phyloP scores from a whole-genome alignment of 2,888 invertebrate genomes.

The Abrostola triplasia region DNA sequence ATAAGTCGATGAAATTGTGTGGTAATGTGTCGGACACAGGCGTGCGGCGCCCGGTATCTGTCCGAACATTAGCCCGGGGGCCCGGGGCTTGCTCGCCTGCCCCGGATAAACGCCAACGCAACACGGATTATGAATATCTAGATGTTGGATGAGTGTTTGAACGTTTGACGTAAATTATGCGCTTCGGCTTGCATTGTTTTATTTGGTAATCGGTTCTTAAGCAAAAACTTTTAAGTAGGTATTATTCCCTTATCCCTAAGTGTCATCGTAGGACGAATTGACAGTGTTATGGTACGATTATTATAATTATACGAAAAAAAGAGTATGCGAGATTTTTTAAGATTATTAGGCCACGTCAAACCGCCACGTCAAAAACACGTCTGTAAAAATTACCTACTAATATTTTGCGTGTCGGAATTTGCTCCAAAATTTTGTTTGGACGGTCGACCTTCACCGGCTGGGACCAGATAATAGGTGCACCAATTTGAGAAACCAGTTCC shows the following conservation, averaged over 20 bases:
- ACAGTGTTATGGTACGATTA: no score
- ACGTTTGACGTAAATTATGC: slow-evolving; percentile 39
- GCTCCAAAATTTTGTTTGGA: slow-evolving; percentile 81
- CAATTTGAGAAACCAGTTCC: slow-evolving; percentile 86
- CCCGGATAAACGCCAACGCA: slow-evolving; percentile 30
- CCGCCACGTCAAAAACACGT: slow-evolving; percentile 56
- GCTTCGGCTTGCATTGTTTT: slow-evolving; percentile 13
- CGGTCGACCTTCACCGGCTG: slow-evolving; percentile 82
- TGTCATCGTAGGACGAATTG: no score
- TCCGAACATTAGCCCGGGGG: slow-evolving; percentile 63
- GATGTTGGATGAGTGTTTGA: slow-evolving; percentile 28
- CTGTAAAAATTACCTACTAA: slow-evolving; percentile 69
- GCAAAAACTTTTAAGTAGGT: no score
- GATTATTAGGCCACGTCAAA: not conserved
- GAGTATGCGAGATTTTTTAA: not conserved
- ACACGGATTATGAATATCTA: slow-evolving; percentile 45
- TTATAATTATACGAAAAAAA: not conserved
- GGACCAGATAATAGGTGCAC: slow-evolving; percentile 85
- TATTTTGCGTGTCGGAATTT: slow-evolving; percentile 87
- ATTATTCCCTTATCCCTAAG: no score
- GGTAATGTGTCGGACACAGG: slow-evolving; percentile 80
- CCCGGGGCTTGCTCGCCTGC: slow-evolving; percentile 25
- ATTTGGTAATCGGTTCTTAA: no score
- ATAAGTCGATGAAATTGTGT: slow-evolving; percentile 81
- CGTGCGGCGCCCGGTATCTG: slow-evolving; percentile 66